Percentiles rank a stretch among this genome's conserved stretches.
phyloP scores from a whole-genome alignment of 1,140 invertebrate species.

The Plectrocnemia conspersa region DNA sequence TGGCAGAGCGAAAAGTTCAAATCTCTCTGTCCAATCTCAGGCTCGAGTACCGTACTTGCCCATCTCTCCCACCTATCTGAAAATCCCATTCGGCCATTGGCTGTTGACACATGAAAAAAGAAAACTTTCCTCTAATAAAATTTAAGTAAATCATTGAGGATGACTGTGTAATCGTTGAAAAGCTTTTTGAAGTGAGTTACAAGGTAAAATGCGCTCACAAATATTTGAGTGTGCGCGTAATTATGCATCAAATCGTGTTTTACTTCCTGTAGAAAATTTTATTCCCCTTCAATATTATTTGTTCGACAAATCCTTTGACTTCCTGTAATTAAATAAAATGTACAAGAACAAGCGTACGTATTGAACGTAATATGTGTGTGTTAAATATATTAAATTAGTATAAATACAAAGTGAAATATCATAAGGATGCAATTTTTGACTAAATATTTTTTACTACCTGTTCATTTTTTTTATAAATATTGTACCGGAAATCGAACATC shows the following conservation, averaged over 20 bases:
- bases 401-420: no score
- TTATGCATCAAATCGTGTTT: conserved; percentile 15
- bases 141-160: no score
- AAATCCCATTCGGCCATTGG: conserved; percentile 3
- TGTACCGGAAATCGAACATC: no score
- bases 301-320: conserved; percentile 18
- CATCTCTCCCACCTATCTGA: conserved; percentile 16
- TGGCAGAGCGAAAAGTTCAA: conserved; percentile 33
- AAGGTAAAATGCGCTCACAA: not conserved
- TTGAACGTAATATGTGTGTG: no score
- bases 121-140: no score
- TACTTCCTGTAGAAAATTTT: conserved; percentile 22
- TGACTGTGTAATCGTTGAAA: no score
- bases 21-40: conserved; percentile 29
- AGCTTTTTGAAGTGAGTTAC: no score
- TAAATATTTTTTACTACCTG: no score
- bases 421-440: no score
- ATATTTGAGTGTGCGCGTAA: not conserved
- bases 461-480: no score
- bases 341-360: no score
- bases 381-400: no score
- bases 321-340: conserved; percentile 22
- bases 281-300: conserved; percentile 16
- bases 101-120: not conserved
- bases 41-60: conserved; percentile 24